Base-by-base conservation (phyloP, 1,140 invertebrate species). In the Drosophila elegans region DNA sequence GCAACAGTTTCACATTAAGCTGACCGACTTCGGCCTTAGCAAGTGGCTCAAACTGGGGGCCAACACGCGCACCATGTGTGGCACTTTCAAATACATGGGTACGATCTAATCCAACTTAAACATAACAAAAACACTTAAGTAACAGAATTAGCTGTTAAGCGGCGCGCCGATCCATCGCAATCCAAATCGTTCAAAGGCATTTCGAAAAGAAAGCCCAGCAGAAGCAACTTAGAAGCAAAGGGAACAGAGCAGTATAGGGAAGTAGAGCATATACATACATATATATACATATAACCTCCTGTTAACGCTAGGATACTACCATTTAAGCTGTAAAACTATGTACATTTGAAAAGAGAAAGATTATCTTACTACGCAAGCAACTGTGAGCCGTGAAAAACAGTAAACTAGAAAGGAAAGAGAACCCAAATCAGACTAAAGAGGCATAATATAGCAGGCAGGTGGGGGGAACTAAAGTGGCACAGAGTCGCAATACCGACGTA, bases 1-100 rank as follows among this genome's bases (percentile, higher is more conserved):
- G 90, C 86, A 93, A 10, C 93, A 96, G 57, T 96, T 95, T 46
- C 96, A 98, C 93, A 94, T 97, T 25, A 95, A 97, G 81, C 88
- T 98, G 12, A 97, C 96, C 52, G 98, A 98, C 93, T 99, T 98
- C 93, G 97, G 98, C n/a, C 93, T 98, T 38, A 96, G 97, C 60
- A 98, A 98, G 94, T 98, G 97, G 97, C 93, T 98, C 41, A 94
- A 94, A 41, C 93, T 95, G 54, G 96, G 96, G 16, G 93, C 95
- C 45, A 94, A 95, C 68, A 98, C 97, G 1, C 94, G 94, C 44
- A 99, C 97, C 3, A 95, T 98, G 76, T 98, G 97, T 93, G 98
- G 97, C 71, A 98, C 98, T 36, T 94, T 96, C 41, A 96, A 96
- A 92, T 98, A 98, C 93, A 98, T 98, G 96, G 97, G 96, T 97